These are phyloP conservation scores for Micoletzkya japonica DNA, from an alignment of 2,888 invertebrate species.

Conservation along the genomic window DNA sequence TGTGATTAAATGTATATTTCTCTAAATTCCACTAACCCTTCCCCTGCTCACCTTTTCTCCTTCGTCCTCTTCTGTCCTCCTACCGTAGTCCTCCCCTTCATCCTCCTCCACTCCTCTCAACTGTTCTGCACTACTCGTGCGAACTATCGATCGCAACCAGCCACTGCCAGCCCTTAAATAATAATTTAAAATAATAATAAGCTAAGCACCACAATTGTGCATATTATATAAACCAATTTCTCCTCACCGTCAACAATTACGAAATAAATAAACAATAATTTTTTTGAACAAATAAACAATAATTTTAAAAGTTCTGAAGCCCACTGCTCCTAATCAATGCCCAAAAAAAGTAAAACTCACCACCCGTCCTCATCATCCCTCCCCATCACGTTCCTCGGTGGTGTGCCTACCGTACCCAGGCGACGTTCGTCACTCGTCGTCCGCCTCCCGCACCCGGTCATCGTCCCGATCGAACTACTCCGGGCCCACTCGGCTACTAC, in stretches of 20 bases:
- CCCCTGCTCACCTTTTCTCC: not conserved
- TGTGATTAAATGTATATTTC: too few species aligned
- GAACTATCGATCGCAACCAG: not conserved
- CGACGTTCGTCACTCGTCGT: slow-evolving; percentile 25
- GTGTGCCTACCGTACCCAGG: slow-evolving; percentile 28
- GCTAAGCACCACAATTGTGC: not conserved
- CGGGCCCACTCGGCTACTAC: slow-evolving; percentile 38
- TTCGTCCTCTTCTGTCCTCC: not conserved
- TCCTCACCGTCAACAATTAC: slow-evolving; percentile 6
- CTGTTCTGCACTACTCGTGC: not conserved
- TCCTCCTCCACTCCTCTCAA: not conserved
- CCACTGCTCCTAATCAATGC: not conserved
- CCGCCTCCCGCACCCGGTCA: slow-evolving; percentile 31
- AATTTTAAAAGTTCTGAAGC: too few species aligned
- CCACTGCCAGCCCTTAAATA: not conserved
- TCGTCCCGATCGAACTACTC: too few species aligned
- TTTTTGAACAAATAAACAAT: too few species aligned
- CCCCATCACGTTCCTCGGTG: not conserved
- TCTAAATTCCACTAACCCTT: not conserved
- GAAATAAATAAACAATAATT: too few species aligned
- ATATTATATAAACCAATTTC: not conserved
- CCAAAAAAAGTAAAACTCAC: too few species aligned
- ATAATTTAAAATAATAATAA: not conserved
- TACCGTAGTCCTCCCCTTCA: not conserved
- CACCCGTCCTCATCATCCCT: slow-evolving; percentile 4